Evolutionary conservation across 2,113 vertebrate species (phyloP), one percentile per base, ranked within the genome.

Genomic region (Nannobrachium achirus): DNA sequence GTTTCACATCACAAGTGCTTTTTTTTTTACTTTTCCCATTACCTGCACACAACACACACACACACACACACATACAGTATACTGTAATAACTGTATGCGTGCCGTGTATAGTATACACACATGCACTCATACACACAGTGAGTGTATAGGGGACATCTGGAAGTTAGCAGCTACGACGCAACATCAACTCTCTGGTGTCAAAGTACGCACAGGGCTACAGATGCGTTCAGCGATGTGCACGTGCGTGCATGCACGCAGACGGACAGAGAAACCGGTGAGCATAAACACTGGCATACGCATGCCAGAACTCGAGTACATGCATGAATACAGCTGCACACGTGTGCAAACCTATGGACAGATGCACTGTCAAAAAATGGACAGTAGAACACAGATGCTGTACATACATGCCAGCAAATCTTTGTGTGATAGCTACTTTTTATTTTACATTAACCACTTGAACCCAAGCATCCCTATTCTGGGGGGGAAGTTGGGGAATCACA

Each of bases 91-190:
- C n/a, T n/a, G n/a, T n/a, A n/a, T n/a, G n/a, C n/a, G n/a, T n/a
- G n/a, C n/a, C n/a, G 76, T 77, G 78, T 68, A 25, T 20, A 63
- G 3, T n/a, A 71, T 69, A 76, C 53, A 65, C 66, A 69, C 48
- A 66, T 15, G 57, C 66, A 63, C 69, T 10, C 41, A 63, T n/a
- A 55, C 59, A 19, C n/a, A 25, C 68, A 48, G 46, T 25, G 48
- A 40, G 49, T 59, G 41, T 70, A 64, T 71, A 59, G 70, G 55
- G 73, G 78, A 75, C 85, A 84, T 86, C 84, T 87, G 87, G 10
- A 25, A 14, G 19, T 56, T 33, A 53, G 48, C 50, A 1, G 60
- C 66, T 60, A 58, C 73, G 80, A 82, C 48, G 79, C 76, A 77
- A 58, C 13, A 77, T 72, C 73, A 71, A 69, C 68, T 68, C 41